These are phyloP conservation scores for Cosmia pyralina DNA, from an alignment of 2,888 invertebrate species.

Conservation along the genomic window DNA sequence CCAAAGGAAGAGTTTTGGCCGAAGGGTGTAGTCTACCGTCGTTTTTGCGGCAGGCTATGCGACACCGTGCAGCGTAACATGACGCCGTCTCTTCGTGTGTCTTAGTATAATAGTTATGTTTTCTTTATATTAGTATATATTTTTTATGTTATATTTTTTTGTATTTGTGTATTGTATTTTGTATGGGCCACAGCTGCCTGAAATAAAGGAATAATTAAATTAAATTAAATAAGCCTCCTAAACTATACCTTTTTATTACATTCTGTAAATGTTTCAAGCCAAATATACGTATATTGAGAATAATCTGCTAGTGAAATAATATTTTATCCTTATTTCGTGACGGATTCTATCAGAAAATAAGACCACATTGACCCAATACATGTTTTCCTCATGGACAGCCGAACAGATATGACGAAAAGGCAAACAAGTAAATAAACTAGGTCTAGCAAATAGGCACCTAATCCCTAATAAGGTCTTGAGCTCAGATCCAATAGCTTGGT, in stretches of 20 bases:
- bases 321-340: constrained; percentile 25
- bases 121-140: no score
- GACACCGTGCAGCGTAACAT: no score
- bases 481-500: constrained; percentile 40
- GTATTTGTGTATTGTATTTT: no score
- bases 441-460: constrained; percentile 40
- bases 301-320: constrained; percentile 5
- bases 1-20: no score
- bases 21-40: no score
- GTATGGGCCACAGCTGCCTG: no score
- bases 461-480: constrained; percentile 53
- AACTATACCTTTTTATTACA: neutral
- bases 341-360: constrained; percentile 13
- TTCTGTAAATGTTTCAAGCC: neutral
- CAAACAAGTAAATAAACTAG: constrained; percentile 46
- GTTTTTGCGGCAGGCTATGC: no score
- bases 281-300: constrained; percentile 1
- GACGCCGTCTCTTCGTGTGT: no score
- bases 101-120: no score
- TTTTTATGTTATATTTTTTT: no score
- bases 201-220: no score
- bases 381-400: constrained; percentile 29
- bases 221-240: no score
- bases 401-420: constrained; percentile 26
- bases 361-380: constrained; percentile 15